Base-by-base conservation (phyloP, 1,140 invertebrate genomes). In the Diprion similis region DNA sequence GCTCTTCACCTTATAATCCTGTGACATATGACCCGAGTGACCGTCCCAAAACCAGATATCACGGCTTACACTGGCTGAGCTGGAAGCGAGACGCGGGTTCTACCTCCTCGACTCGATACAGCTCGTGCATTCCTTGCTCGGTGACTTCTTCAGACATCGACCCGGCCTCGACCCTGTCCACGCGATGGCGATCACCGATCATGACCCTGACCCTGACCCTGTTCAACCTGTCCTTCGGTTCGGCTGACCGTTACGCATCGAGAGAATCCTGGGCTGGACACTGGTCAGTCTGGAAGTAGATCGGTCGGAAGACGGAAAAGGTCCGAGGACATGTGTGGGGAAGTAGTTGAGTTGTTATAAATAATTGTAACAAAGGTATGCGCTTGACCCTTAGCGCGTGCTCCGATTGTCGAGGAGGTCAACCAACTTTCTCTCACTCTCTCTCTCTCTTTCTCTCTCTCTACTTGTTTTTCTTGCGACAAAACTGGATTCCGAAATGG, bases 1-100 rank as follows among this genome's bases (percentile, higher is more conserved):
- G 74, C 73, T 78, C 73, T 77, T 78, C 77, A 78, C 77, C 75
- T 78, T 78, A 74, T 77, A 77, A 77, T 78, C 75, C 74, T 70
- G 71, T 70, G 75, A 74, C 73, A 75, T 66, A 74, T 75, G 76
- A 77, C 74, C 77, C 71, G 66, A 68, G 18, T 68, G 51, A 59
- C 51, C 51, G 51, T 59, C 51, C 51, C 51, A 17, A 17, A 59
- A 59, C 51, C 51, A 59, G 51, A 15, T 59, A 37, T 17, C 51
- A 17, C 11, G 51, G 24, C 24, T 59, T 59, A 11, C 51, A n/a
- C 11, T 11, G 11, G 11, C 51, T 17, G 51, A 59, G 51, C 51
- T 59, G 11, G 51, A 59, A 17, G n/a, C 51, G n/a, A 59, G 51
- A 59, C 51, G n/a, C 51, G 51, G 24, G 24, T 37, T 37, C 2